Evolutionary conservation across 2,888 invertebrate genomes (phyloP).

Genomic region (Lathronympha strigana): DNA sequence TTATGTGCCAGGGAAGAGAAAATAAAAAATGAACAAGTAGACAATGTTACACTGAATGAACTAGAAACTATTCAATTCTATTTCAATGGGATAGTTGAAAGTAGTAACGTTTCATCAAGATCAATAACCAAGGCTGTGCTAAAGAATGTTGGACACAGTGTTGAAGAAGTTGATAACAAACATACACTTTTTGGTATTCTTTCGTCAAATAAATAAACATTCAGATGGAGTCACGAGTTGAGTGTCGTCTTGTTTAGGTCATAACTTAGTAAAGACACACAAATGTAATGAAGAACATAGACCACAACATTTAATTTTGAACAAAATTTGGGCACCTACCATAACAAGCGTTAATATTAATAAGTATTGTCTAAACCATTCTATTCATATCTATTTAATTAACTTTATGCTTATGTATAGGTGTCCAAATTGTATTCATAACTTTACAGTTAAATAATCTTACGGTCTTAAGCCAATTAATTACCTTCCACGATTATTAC

Average conservation of each 20-base stretch:
- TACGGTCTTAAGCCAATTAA: neutral
- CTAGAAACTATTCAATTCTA: slow-evolving; percentile 39
- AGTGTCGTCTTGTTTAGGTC: slow-evolving; percentile 13
- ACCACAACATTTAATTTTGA: slow-evolving; percentile 34
- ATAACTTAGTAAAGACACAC: slow-evolving; percentile 34
- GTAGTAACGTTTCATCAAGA: slow-evolving; percentile 46
- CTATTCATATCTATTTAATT: too few relatives aligned
- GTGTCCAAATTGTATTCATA: slow-evolving; percentile 16
- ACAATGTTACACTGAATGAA: slow-evolving; percentile 56
- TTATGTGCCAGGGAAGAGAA: slow-evolving; percentile 78
- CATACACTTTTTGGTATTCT: slow-evolving; percentile 1
- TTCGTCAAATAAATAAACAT: slow-evolving; percentile 14
- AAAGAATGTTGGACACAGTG: slow-evolving; percentile 40
- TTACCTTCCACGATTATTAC: slow-evolving; percentile 22
- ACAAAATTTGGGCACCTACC: slow-evolving; percentile 20
- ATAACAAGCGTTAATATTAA: too few relatives aligned
- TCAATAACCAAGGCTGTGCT: slow-evolving; percentile 31
- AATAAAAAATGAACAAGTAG: slow-evolving; percentile 74
- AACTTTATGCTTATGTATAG: neutral
- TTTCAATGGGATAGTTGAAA: slow-evolving; percentile 16
- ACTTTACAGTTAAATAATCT: neutral
- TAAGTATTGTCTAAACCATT: too few relatives aligned
- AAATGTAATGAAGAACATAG: slow-evolving; percentile 38
- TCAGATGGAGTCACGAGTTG: slow-evolving; percentile 9
- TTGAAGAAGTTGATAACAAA: slow-evolving; percentile 42